phyloP scores from a whole-genome alignment of 2,888 invertebrate genomes.

The Volucella inanis region DNA sequence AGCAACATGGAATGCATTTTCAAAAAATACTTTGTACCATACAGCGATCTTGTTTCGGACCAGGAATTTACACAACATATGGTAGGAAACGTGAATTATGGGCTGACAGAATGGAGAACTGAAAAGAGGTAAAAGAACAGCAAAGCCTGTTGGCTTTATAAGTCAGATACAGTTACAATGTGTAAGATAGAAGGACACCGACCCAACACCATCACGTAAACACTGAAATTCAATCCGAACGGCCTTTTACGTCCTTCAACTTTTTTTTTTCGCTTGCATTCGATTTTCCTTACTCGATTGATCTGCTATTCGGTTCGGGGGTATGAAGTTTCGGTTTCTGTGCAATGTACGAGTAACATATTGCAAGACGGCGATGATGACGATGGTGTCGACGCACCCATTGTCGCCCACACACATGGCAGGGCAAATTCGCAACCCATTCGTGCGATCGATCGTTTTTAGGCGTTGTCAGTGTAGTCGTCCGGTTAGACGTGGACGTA shows the following conservation, averaged over 20 bases:
- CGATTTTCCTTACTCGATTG: slow-evolving; percentile 24
- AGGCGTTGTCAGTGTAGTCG: slow-evolving; percentile 19
- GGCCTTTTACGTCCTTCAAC: slow-evolving; percentile 73
- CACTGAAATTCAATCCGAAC: slow-evolving; percentile 71
- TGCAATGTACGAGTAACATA: slow-evolving; percentile 40
- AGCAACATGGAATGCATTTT: not conserved
- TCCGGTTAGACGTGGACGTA: slow-evolving; percentile 18
- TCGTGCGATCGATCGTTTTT: slow-evolving; percentile 43
- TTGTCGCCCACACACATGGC: slow-evolving; percentile 71
- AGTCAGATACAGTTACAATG: slow-evolving; percentile 66
- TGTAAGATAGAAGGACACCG: slow-evolving; percentile 70
- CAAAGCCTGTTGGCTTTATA: slow-evolving; percentile 17
- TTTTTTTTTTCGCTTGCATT: slow-evolving; percentile 27
- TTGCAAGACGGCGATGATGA: slow-evolving; percentile 38
- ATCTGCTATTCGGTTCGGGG: slow-evolving; percentile 15
- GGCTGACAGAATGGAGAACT: slow-evolving; percentile 22
- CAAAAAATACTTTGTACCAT: slow-evolving; percentile 7
- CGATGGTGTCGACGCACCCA: slow-evolving; percentile 51
- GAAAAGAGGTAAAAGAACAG: slow-evolving; percentile 7
- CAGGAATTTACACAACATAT: slow-evolving; percentile 71
- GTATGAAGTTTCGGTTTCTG: not conserved
- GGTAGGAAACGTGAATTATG: slow-evolving; percentile 42
- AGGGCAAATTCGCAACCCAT: slow-evolving; percentile 49
- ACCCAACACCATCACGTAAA: slow-evolving; percentile 69
- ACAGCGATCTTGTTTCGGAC: slow-evolving; percentile 33